phyloP scores from a whole-genome alignment of 2,113 vertebrate genomes.

The Onychostoma macrolepis region DNA sequence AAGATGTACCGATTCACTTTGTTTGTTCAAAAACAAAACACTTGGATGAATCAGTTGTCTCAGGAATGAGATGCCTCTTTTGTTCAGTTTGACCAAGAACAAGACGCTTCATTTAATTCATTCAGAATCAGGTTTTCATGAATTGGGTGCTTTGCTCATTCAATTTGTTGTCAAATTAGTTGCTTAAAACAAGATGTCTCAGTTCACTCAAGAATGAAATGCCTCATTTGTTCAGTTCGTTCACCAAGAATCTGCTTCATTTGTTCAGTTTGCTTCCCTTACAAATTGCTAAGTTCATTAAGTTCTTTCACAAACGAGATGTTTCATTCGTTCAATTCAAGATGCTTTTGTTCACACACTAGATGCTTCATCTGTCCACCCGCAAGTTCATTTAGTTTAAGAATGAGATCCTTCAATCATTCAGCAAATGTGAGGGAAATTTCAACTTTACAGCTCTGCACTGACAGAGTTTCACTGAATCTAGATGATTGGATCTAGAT shows the following conservation, averaged over 20 bases:
- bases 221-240: too few species aligned
- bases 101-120: too few species aligned
- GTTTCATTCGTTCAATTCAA: not conserved
- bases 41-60: too few species aligned
- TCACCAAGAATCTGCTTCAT: too few species aligned
- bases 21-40: too few species aligned
- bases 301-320: not conserved
- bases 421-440: not conserved
- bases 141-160: not conserved
- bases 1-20: too few species aligned
- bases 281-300: not conserved
- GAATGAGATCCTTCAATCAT: not conserved
- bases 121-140: too few species aligned
- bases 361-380: not conserved
- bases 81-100: too few species aligned
- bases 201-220: too few species aligned
- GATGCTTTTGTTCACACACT: not conserved
- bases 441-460: not conserved
- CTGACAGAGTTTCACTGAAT: not conserved
- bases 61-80: not conserved
- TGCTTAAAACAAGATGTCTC: not conserved
- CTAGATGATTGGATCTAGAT: not conserved
- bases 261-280: not conserved
- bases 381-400: not conserved
- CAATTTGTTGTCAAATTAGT: not conserved